Conservation (phyloP, 2,888 invertebrate species). For the Acrobasis suavella region DNA sequence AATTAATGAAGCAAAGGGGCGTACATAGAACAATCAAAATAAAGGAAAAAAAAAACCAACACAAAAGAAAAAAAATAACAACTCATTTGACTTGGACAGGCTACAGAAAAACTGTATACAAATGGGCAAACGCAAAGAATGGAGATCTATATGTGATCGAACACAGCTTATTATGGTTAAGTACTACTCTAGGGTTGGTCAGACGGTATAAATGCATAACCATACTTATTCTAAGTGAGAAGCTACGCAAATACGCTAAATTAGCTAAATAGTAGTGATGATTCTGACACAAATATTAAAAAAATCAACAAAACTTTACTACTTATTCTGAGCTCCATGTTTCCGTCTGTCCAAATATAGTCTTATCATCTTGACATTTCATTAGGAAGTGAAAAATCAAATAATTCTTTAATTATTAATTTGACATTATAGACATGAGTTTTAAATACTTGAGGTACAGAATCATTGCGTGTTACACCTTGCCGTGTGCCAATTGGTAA, state of each 20-base stretch:
- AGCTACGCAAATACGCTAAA: slow-evolving; percentile 18
- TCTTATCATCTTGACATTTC: no score
- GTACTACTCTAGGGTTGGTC: slow-evolving; percentile 46
- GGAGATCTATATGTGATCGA: slow-evolving; percentile 29
- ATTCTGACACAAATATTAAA: neutral
- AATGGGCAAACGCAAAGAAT: slow-evolving; percentile 26
- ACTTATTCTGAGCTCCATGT: no score
- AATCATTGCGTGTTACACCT: neutral
- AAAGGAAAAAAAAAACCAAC: slow-evolving; percentile 11
- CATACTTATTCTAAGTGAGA: slow-evolving; percentile 36
- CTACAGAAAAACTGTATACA: slow-evolving; percentile 19
- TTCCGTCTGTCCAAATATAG: no score
- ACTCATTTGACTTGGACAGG: slow-evolving; percentile 20
- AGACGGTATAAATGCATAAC: slow-evolving; percentile 38
- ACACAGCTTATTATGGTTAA: slow-evolving; percentile 33
- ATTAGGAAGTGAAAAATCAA: no score
- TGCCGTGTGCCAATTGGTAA: neutral
- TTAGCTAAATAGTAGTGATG: slow-evolving; percentile 14
- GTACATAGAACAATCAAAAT: slow-evolving; percentile 7
- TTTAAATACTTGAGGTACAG: neutral
- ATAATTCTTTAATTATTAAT: no score
- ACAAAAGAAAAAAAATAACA: slow-evolving; percentile 20
- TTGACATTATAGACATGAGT: neutral
- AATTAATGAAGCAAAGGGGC: neutral
- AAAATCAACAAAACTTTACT: neutral